Evolutionary conservation across 2,113 vertebrate genomes (phyloP), one percentile per base, ranked within the genome.

Genomic region (Benthochromis sp.): DNA sequence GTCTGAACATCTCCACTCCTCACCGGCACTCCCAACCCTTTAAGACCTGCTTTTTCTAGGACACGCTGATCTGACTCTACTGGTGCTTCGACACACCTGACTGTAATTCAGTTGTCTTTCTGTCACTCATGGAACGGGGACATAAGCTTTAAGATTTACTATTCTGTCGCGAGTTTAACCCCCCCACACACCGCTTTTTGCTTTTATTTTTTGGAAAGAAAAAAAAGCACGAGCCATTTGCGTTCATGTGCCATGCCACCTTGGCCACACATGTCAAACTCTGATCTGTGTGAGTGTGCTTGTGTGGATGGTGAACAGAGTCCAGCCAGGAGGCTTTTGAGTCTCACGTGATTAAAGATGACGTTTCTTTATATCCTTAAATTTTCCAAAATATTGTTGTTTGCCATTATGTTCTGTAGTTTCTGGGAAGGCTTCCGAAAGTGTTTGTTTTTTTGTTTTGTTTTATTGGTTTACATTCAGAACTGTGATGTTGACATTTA

Each of bases 1-100:
- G 40, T 81, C 73, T 50, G n/a, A 78, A 11, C 83, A 38, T 71
- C 31, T 69, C 55, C 69, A 17, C 36, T 81, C 17, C 47, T 88
- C 79, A 21, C 79, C 4, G 36, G 9, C 76, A 47, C 83, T 55
- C 43, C 34, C 38, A 29, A 38, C 89, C 93, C 92, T 92, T 93
- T 92, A 92, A 92, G n/a, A 89, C 50, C 40, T 43, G 82, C 69
- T 88, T 85, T 73, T 54, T 36, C 59, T 78, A 34, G 66, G 69
- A 87, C 66, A 24, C 10, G 0, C 9, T 24, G n/a, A 57, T 89
- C 81, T 80, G 36, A 83, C 73, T 85, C 31, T 54, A 81, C 84
- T 89, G 93, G 94, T 95, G 94, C 93, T 94, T 71, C 14, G 81
- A 92, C 90, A 92, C 91, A 84, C 89, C 90, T 55, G 85, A 88